A percentile compares a stretch with the other conserved stretches of the same genome.
phyloP scores from a whole-genome alignment of 2,888 invertebrate species.

The Thera obeliscata region DNA sequence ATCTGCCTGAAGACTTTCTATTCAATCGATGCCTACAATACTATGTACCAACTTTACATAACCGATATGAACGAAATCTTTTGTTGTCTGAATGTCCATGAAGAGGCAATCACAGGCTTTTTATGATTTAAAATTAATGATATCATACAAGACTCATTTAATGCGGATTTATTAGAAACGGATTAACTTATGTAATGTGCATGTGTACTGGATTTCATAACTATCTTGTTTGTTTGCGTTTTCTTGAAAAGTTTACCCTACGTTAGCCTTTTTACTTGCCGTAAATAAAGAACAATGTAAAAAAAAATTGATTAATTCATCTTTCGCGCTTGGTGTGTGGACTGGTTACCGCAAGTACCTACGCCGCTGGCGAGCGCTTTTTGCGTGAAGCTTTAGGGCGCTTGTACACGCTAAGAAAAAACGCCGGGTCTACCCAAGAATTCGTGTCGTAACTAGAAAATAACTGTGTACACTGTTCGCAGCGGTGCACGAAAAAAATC shows the following conservation, averaged over 20 bases:
- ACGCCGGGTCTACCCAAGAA: no score
- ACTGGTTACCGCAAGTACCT: no score
- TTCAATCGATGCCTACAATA: constrained; percentile 57
- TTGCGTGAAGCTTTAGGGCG: no score
- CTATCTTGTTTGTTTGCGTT: background rate
- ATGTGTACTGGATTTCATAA: constrained; percentile 4
- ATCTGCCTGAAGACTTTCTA: constrained; percentile 63
- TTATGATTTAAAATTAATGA: constrained; percentile 36
- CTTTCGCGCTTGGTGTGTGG: no score
- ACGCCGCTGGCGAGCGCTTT: no score
- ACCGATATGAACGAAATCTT: constrained; percentile 69
- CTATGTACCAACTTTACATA: constrained; percentile 64
- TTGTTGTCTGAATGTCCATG: constrained; percentile 73
- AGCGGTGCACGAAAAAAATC: no score
- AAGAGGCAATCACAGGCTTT: constrained; percentile 49
- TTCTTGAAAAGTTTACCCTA: background rate
- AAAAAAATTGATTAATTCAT: no score
- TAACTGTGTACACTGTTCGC: no score
- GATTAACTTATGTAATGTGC: constrained; percentile 4
- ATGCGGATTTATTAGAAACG: background rate
- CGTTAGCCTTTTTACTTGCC: background rate
- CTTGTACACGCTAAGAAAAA: no score
- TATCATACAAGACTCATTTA: background rate
- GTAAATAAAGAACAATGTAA: background rate
- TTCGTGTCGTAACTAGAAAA: no score